Base-by-base conservation (phyloP, 2,888 invertebrate genomes). In the Drosophila nigritarsus region DNA sequence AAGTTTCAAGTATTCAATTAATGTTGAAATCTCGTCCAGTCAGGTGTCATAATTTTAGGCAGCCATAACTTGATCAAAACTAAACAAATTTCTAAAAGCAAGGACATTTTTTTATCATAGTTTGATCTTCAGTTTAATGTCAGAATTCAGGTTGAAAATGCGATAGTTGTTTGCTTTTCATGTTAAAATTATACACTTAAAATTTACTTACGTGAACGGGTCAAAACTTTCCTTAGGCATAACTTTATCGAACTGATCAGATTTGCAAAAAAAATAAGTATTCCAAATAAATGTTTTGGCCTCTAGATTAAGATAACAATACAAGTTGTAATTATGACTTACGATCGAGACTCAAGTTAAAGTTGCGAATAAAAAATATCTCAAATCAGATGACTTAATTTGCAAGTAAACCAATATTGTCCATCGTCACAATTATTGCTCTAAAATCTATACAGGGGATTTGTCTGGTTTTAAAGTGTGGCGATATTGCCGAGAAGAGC, bases 381-480 rank as follows among this genome's bases (percentile, higher is more conserved):
- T 24, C 7, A 24, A 24, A 24, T 24, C 3, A 7, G 20, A 45
- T 45, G 7, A 45, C 45, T 45, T 20, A 1, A 24, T 45, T 24
- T 24, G 7, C 45, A 45, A 45, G 45, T 24, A 45, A 45, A 24
- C 7, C 15, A 2, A 15, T 8, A 15, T 15, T 3, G 8, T 15
- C 45, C n/a, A 29, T 38, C 49, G 49, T 24, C 54, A 34, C 24
- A 66, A 48, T 66, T 38, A 48, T 34, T 53, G 32, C 34, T 40
- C 36, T 58, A 54, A 60, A 69, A 53, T 29, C 2, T 24, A 54
- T 1, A 9, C 15, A 54, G 27, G 34, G 59, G 42, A 68, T 62
- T 69, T 29, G 4, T 3, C 9, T 24, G 32, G 29, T 13, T 40
- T 59, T 20, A 20, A 34, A 40, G 49, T 42, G 18, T 38, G n/a